Base-by-base conservation (phyloP, 2,113 vertebrate species). In the Psophia crepitans region DNA sequence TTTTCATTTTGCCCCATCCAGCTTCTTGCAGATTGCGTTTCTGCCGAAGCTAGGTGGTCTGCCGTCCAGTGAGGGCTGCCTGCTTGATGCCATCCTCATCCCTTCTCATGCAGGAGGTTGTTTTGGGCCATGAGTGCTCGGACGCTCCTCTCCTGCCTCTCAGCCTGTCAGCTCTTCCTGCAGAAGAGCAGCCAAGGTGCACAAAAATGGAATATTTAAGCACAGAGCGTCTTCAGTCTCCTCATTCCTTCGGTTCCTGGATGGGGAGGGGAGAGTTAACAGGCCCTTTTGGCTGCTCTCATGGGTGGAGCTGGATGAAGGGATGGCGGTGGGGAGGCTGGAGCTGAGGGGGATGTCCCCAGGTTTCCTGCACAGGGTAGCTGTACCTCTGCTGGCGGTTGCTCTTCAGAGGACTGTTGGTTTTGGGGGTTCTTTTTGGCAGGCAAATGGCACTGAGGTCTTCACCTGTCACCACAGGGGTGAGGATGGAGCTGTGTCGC, bases 91-190 rank as follows among this genome's bases (percentile, higher is more conserved):
- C 12, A 60, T n/a, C 14, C 24, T 22, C 26, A 32, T 49, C 17
- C 13, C 21, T 10, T 11, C 43, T 61, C 60, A n/a, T 0, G 2
- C 0, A 5, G 17, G 27, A 70, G 30, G n/a, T 22, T 53, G 37
- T 32, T 32, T 23, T n/a, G 11, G 26, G 5, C 56, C 22, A 15
- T 0, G 5, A 37, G 43, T 0, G 6, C 32, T n/a, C 0, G 2
- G 3, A 19, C 12, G 23, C 19, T 84, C 28, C 17, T 66, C 41
- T n/a, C 30, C 33, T 46, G 46, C n/a, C 30, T 77, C n/a, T 61
- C 54, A 7, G 39, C 66, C 10, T 10, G 33, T n/a, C n/a, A n/a
- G n/a, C n/a, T n/a, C n/a, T n/a, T n/a, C n/a, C n/a, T n/a, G n/a
- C n/a, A n/a, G n/a, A 84, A 19, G 19, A 76, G 18, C 27, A 27